These are phyloP conservation scores for Agonopterix subpropinquella DNA, from an alignment of 2,888 invertebrate species.

Conservation along the genomic window DNA sequence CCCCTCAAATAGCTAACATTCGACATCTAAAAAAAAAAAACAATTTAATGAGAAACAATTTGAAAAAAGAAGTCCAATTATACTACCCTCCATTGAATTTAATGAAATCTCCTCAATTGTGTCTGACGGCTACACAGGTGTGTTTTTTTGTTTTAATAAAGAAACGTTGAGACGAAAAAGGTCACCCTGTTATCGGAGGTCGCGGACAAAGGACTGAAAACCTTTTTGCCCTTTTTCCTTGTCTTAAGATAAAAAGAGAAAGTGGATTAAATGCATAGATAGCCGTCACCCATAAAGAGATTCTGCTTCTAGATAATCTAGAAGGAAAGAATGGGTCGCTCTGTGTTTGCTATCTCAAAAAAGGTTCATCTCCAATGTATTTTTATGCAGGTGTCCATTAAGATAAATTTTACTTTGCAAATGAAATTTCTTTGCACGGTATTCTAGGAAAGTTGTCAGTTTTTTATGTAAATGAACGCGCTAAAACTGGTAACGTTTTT, in stretches of 20 bases:
- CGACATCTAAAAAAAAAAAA: too few relatives aligned
- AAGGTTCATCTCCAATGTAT: conserved; percentile 29
- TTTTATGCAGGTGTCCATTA: conserved; percentile 36
- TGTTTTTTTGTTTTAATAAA: conserved; percentile 49
- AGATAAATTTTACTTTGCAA: conserved; percentile 28
- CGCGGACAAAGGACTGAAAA: conserved; percentile 50
- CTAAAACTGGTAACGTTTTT: too few relatives aligned
- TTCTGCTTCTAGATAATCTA: conserved; percentile 43
- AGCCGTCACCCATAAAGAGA: conserved; percentile 56
- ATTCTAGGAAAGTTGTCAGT: too few relatives aligned
- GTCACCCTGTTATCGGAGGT: conserved; percentile 49
- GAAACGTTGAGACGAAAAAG: conserved; percentile 42
- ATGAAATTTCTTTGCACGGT: conserved; percentile 15
- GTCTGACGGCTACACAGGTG: conserved; percentile 52
- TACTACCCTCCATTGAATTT: conserved; percentile 42
- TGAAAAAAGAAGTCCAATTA: conserved; percentile 30
- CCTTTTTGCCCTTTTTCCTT: conserved; percentile 48
- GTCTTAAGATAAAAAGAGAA: conserved; percentile 59
- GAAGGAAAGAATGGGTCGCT: conserved; percentile 27
- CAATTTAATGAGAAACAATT: too few relatives aligned
- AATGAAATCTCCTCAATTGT: conserved; percentile 47
- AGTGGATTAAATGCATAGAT: conserved; percentile 70
- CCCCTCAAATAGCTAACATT: too few relatives aligned
- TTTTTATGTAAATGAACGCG: too few relatives aligned
- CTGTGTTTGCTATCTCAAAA: conserved; percentile 26